These are phyloP conservation scores for Zootoca vivipara DNA, from an alignment of 2,113 vertebrate genomes.

Conservation along the genomic window DNA sequence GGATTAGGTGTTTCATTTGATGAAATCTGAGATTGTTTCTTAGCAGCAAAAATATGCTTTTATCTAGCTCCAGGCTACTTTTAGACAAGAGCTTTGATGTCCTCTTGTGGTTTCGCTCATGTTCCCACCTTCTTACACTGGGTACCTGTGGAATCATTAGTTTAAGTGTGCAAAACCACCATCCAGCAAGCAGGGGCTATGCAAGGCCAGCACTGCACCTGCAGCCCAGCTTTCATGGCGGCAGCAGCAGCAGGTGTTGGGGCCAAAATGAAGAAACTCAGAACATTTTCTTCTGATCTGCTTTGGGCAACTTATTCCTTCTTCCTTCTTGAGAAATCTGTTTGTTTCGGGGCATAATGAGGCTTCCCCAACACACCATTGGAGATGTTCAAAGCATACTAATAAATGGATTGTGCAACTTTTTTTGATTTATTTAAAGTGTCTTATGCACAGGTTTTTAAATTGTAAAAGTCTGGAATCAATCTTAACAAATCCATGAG, in stretches of 20 bases:
- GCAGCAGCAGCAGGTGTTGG: no score
- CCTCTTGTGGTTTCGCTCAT: background rate
- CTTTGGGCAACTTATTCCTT: background rate
- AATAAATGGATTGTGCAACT: background rate
- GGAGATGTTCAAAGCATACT: background rate
- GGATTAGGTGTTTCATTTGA: background rate
- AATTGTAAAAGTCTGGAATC: background rate
- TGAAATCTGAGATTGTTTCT: background rate
- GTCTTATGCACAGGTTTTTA: conserved; percentile 2
- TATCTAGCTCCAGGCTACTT: background rate
- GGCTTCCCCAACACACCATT: background rate
- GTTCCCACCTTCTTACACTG: background rate
- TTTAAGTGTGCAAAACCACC: background rate
- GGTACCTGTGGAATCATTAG: background rate
- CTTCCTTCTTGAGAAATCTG: background rate
- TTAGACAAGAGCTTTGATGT: no score
- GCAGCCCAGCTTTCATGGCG: no score
- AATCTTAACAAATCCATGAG: accelerated
- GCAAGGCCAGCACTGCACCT: no score
- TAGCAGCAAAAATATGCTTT: background rate
- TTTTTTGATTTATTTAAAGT: conserved; percentile 14
- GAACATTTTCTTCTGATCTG: no score
- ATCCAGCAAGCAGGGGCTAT: no score
- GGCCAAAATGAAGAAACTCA: no score
- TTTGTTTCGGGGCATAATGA: background rate